phyloP scores from a whole-genome alignment of 1,140 invertebrate genomes.

The Diploscapter pachys region DNA sequence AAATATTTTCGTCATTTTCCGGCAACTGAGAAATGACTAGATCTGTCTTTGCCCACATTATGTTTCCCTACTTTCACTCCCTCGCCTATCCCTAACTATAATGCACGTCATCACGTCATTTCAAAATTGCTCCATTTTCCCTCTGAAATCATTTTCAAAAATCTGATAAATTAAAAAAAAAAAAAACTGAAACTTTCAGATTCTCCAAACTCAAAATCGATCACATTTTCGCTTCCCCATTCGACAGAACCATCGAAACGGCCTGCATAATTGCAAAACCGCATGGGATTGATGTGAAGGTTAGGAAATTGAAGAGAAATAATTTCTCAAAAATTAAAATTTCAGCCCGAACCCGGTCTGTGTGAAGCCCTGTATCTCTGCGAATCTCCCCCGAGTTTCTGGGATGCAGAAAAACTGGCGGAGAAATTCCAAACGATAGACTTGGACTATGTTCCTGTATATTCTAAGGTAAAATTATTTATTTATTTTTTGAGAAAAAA shows the following conservation, averaged over 20 bases:
- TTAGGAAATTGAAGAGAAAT: neutral
- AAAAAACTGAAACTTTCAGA: too few species aligned
- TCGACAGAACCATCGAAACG: constrained; percentile 55
- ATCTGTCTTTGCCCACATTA: too few species aligned
- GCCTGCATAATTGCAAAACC: constrained; percentile 38
- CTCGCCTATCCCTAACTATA: too few species aligned
- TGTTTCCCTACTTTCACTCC: too few species aligned
- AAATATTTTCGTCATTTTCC: too few species aligned
- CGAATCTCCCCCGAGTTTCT: constrained; percentile 50
- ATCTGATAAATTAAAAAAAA: too few species aligned
- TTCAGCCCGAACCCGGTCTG: constrained; percentile 47
- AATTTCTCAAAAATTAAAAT: neutral
- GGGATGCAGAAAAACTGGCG: constrained; percentile 36
- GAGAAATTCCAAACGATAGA: constrained; percentile 47
- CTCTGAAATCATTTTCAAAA: too few species aligned
- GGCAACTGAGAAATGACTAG: too few species aligned
- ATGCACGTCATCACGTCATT: too few species aligned
- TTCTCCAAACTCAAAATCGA: constrained; percentile 28
- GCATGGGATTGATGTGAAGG: constrained; percentile 35
- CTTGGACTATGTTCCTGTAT: constrained; percentile 45
- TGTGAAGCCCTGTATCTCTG: constrained; percentile 54
- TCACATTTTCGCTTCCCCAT: constrained; percentile 51
- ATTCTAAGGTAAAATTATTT: constrained; percentile 11
- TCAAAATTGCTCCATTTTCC: too few species aligned
- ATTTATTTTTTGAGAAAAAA: constrained; percentile 4